Base-by-base conservation (phyloP, 2,888 invertebrate genomes). In the Aleiodes alternator region DNA sequence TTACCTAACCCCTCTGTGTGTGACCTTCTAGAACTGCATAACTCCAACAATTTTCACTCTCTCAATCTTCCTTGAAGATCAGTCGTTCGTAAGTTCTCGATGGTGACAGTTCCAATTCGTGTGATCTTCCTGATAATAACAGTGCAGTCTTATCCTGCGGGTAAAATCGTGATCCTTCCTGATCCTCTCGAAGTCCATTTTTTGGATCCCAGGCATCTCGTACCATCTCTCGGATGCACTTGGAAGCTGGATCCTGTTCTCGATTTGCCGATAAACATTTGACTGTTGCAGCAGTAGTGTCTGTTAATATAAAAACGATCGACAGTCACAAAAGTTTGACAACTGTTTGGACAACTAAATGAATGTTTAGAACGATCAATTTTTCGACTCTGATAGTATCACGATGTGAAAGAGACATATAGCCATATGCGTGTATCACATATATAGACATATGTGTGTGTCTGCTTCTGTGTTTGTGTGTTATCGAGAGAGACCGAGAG, bases 211-310 rank as follows among this genome's bases (percentile, higher is more conserved):
- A 23, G 23, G 23, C 23, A 23, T 23, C 23, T 23, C 23, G 2
- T 23, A 23, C 23, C 23, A 87, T 89, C 89, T 87, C 84, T 86
- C 86, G 88, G 88, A 80, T 80, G 75, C 59, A 70, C 78, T 84
- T 77, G 77, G 85, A 89, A 89, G 84, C 85, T 84, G 81, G 78
- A 78, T 82, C 79, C 80, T 75, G 79, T 73, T 69, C n/a, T 51
- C 43, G 83, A 85, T 83, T 85, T 81, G 85, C 86, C 87, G 88
- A 88, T 88, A 88, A 87, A 79, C 83, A 81, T 82, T 78, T 82
- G 79, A 81, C 79, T 82, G 79, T 81, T 80, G 82, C 79, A 71
- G 80, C 74, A 53, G 68, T 75, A 8, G 16, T 43, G n/a, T 50
- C 6, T 31, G 5, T 31, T 31, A 31, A n/a, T n/a, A n/a, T n/a